Base-by-base conservation (phyloP, 1,140 invertebrate genomes). In the Hormaphis cornu region DNA sequence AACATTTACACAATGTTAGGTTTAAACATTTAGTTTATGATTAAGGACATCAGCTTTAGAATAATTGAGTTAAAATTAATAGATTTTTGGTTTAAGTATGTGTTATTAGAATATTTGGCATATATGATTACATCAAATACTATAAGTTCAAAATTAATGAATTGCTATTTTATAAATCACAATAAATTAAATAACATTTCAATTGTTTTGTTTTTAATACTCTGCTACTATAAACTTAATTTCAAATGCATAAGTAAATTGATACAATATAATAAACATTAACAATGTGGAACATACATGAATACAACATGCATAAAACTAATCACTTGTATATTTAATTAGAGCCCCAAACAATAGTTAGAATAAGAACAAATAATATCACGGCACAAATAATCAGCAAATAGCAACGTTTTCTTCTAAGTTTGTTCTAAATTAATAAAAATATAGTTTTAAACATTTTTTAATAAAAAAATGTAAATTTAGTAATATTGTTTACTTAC, bases 381-480 rank as follows among this genome's bases (percentile, higher is more conserved):
- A 66, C 61, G 12, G 72, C 56, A 42, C 56, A 63, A 69, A 63
- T 50, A 26, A 48, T n/a, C 46, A 73, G 48, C 30, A 73, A 44
- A 54, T 72, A 70, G 26, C 66, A 72, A 18, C 71, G 56, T 44
- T 70, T 71, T 66, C 70, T 73, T 12, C 73, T 40, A 22, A 73
- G 58, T 44, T 73, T 73, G 40, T 61, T 73, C 73, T 73, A 72
- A 66, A 73, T 71, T 69, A 59, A 73, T 30, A 42, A 50, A 70
- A 54, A 30, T 54, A 30, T n/a, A n/a, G n/a, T 20, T 5, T 37
- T 35, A 9, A 69, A 18, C n/a, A 22, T 24, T 35, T 58, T 22
- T 30, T 69, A 56, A 35, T 7, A 35, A 44, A 37, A 14, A 44
- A 18, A 59, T 14, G 16, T 26, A 40, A 24, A 8, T 30, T 9